Base-by-base conservation (phyloP, 2,797 vertebrate species). In the Lateolabrax maculatus region DNA sequence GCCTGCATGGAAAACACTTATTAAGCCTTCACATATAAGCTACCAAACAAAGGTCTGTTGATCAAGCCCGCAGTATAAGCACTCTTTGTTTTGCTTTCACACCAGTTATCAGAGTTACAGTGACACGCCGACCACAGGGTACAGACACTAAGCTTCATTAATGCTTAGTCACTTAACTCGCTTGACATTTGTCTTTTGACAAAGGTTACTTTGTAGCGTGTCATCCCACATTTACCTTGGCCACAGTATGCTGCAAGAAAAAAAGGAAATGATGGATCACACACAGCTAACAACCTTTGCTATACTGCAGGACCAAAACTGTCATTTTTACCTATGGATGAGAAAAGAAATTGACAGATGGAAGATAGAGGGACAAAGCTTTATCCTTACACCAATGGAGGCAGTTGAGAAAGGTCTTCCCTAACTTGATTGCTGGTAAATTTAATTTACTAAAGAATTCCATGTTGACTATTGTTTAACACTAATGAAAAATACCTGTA, bases 141-240 rank as follows among this genome's bases (percentile, higher is more conserved):
- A 13, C 9, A 70, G 65, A 61, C 25, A 34, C 46, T 25, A 1
- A 70, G 43, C 23, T 61, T 46, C 0, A 60, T 53, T 61, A 43
- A 49, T 21, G 18, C 29, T 60, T 8, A 19, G 36, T 71, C 46
- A 37, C 29, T 61, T 25, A 53, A 64, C 70, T 77, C 58, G 37
- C 9, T 11, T 65, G 43, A 77, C 57, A 71, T 71, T 34, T 68
- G 31, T 52, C 41, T 64, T 73, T 48, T n/a, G 58, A 68, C 25
- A 77, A 58, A 6, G 36, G 12, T 13, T 31, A n/a, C 37, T 43
- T 60, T 52, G 52, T 34, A 44, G n/a, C 41, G 41, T 21, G 41
- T 70, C 37, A n/a, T 44, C 13, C 16, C n/a, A 58, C 60, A 36
- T 80, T 74, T 63, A 77, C 57, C 61, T 66, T 73, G 56, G 52